These are phyloP conservation scores for Apogon hyalosoma DNA, from an alignment of 2,797 vertebrate species.

Conservation along the genomic window DNA sequence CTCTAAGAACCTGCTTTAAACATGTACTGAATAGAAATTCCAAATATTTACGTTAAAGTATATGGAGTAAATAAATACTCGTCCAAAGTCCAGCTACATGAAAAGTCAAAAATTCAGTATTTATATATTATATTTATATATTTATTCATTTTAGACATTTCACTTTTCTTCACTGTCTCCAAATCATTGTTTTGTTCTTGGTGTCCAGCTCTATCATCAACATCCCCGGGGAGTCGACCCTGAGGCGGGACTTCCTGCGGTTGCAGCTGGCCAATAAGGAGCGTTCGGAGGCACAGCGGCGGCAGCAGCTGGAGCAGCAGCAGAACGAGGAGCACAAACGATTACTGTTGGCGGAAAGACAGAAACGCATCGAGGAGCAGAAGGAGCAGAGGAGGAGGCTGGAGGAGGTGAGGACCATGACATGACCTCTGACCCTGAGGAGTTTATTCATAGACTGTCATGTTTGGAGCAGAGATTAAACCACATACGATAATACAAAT, in stretches of 20 bases:
- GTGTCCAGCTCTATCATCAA: slow-evolving; percentile 91
- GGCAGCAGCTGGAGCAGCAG: slow-evolving; percentile 94
- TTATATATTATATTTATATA: too few species aligned
- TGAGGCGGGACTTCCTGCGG: slow-evolving; percentile 93
- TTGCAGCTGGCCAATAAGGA: slow-evolving; percentile 96
- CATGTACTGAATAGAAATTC: too few species aligned
- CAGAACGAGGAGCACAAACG: slow-evolving; percentile 97
- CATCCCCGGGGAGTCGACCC: slow-evolving; percentile 92
- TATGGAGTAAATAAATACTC: too few species aligned
- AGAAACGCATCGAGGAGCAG: slow-evolving; percentile 97
- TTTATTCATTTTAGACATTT: neutral
- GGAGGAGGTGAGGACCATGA: slow-evolving; percentile 87
- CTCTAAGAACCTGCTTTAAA: too few species aligned
- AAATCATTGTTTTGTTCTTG: neutral
- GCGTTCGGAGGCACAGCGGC: slow-evolving; percentile 89
- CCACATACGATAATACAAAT: neutral
- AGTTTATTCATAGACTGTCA: neutral
- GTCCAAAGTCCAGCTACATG: too few species aligned
- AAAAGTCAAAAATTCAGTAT: too few species aligned
- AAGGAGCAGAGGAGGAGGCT: slow-evolving; percentile 92
- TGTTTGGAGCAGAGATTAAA: neutral
- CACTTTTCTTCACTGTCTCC: neutral
- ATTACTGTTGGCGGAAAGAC: slow-evolving; percentile 92
- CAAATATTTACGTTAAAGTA: too few species aligned
- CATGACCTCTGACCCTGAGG: slow-evolving; percentile 1